A percentile compares a stretch with the other conserved stretches of the same genome.
These are phyloP conservation scores for Phalacrocorax aristotelis DNA, from an alignment of 2,113 vertebrate genomes.

Conservation along the genomic window DNA sequence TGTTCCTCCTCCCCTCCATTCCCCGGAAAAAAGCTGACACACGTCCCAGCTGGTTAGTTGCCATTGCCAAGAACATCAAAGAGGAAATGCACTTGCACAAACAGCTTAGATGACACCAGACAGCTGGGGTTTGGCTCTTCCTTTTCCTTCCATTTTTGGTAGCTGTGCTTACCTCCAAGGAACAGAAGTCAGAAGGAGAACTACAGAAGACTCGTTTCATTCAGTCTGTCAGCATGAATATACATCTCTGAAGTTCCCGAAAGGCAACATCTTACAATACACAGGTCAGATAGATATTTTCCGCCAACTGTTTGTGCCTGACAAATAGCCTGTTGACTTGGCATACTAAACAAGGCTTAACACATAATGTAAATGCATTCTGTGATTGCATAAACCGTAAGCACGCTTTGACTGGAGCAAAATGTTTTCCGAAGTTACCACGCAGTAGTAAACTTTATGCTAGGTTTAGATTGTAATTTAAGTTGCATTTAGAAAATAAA, in stretches of 20 bases:
- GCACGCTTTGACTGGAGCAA: not conserved
- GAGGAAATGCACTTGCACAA: slow-evolving; percentile 59
- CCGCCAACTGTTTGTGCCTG: not conserved
- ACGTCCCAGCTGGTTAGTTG: slow-evolving; percentile 54
- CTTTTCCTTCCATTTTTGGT: slow-evolving; percentile 28
- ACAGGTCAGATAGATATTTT: not conserved
- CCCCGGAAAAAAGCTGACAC: slow-evolving; percentile 51
- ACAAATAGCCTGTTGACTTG: not conserved
- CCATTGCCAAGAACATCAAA: slow-evolving; percentile 67
- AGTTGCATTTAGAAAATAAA: not conserved
- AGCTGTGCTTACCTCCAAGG: slow-evolving; percentile 20
- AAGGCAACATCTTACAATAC: not conserved
- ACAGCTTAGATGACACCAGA: slow-evolving; percentile 58
- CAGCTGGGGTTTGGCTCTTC: slow-evolving; percentile 53
- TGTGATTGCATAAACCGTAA: not conserved
- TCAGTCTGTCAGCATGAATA: not conserved
- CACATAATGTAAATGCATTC: not conserved
- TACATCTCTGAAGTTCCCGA: not conserved
- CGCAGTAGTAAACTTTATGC: not conserved
- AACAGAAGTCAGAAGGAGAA: not conserved
- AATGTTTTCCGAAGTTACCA: not conserved
- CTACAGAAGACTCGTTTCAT: not conserved
- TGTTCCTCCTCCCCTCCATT: slow-evolving; percentile 48
- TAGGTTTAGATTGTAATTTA: not conserved
- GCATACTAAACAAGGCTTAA: not conserved